Evolutionary conservation across 2,888 invertebrate genomes (phyloP), one percentile per base, ranked within the genome.

Genomic region (Hartigia nigra): DNA sequence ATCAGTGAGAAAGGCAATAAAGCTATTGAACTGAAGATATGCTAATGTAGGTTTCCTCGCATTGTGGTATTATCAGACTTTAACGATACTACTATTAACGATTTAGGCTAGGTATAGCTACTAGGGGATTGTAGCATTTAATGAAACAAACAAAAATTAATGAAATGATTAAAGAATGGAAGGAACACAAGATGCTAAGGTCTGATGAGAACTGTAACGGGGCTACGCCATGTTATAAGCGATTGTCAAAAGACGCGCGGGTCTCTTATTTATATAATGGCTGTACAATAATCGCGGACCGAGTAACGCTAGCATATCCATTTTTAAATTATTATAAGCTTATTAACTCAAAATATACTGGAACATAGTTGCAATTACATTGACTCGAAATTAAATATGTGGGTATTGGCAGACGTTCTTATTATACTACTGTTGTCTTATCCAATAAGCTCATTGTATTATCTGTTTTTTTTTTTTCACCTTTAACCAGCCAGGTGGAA

Each of bases 1-100:
- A 87, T 88, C 88, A 84, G 87, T 86, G 86, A 87, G 84, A 87
- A 87, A 87, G 87, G 87, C 87, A 88, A 88, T 88, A 87, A 87
- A 84, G 80, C 86, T 87, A 81, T 84, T 84, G 84, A 88, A 86
- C 84, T 84, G 81, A 82, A 79, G 75, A 84, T 87, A 88, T 84
- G 85, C 85, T 88, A 87, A 84, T 78, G 84, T 88, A 87, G 87
- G 86, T 85, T 82, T 88, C 83, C 87, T 86, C 86, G 88, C 86
- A 86, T 87, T 84, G 85, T 83, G 83, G 84, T 86, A 86, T 84
- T 86, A 85, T 85, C 85, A 85, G 85, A 85, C 85, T 34, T 86
- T 84, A 84, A 84, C 76, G 80, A 81, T 84, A 83, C 76, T 84
- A 86, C 83, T 86, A 88, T 83, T 81, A 85, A 86, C 84, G 36